Conservation (phyloP, 2,113 vertebrate genomes). For the Setophaga coronata region DNA sequence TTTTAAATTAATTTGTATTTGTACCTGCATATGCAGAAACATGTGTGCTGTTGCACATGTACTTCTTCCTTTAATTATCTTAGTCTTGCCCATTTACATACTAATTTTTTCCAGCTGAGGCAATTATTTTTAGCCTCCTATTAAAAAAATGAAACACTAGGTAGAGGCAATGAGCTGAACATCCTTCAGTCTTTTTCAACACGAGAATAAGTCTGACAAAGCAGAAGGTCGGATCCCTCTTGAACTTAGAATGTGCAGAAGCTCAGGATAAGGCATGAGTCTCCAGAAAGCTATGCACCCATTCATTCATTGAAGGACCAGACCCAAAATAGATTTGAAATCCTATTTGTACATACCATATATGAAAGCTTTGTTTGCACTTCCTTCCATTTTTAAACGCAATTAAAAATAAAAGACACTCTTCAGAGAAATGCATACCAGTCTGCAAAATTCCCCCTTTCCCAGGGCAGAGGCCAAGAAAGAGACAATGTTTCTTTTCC, state of each 20-base stretch:
- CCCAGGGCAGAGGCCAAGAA: conserved; percentile 3
- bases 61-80: background rate
- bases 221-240: background rate
- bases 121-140: background rate
- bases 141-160: background rate
- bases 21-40: background rate
- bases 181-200: background rate
- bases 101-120: background rate
- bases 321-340: conserved; percentile 7
- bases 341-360: background rate
- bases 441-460: background rate
- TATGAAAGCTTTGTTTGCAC: conserved; percentile 12
- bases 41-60: background rate
- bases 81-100: background rate
- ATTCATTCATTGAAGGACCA: background rate
- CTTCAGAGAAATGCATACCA: conserved; percentile 39
- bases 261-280: background rate
- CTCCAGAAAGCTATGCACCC: background rate
- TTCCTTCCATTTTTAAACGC: conserved; percentile 22
- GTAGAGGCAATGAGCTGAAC: background rate
- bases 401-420: conserved; percentile 30
- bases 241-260: background rate
- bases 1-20: background rate
- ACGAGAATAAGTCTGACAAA: background rate
- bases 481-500: conserved; percentile 39